Evolutionary conservation across 2,797 vertebrate species (phyloP), one percentile per base, ranked within the genome.

Genomic region (Spinus olivaceus): DNA sequence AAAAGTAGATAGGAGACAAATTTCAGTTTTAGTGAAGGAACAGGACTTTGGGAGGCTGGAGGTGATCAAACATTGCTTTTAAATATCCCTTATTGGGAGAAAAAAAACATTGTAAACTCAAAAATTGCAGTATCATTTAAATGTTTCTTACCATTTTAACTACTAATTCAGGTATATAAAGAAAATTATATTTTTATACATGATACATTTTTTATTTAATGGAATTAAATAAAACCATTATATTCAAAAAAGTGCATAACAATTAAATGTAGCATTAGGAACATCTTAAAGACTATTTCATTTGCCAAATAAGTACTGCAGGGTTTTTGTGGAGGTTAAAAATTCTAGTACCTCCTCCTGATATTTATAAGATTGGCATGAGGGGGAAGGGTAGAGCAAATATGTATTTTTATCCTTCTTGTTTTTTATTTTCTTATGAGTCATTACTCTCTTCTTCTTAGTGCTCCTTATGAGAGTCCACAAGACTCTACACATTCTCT

Each of bases 401-500:
- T 85, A 49, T 47, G 9, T 59, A 61, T 83, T 87, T 92, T 88
- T 81, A 32, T 67, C 30, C n/a, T 59, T 50, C 24, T 77, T 64
- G 35, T 1, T 41, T 87, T 85, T 92, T 70, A 35, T 83, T 94
- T 91, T 74, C 35, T 61, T 83, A 22, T 51, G 80, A 96, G 54
- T 91, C 85, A 86, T 92, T 94, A 41, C 42, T 81, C 8, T 77
- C 21, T 25, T 90, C 71, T 86, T 88, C 69, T 86, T 85, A 57
- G 37, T 65, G 57, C n/a, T 94, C 46, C 59, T 81, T 86, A 42
- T 50, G 30, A 85, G 60, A 88, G 22, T 32, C 69, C 61, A 66
- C 66, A 47, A 41, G 46, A 28, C 59, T 39, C 21, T 71, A 71
- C 30, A 73, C 57, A 88, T 50, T 89, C 67, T 91, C 53, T 87